Base-by-base conservation (phyloP, 2,888 invertebrate genomes). In the Cetonia aurata region DNA sequence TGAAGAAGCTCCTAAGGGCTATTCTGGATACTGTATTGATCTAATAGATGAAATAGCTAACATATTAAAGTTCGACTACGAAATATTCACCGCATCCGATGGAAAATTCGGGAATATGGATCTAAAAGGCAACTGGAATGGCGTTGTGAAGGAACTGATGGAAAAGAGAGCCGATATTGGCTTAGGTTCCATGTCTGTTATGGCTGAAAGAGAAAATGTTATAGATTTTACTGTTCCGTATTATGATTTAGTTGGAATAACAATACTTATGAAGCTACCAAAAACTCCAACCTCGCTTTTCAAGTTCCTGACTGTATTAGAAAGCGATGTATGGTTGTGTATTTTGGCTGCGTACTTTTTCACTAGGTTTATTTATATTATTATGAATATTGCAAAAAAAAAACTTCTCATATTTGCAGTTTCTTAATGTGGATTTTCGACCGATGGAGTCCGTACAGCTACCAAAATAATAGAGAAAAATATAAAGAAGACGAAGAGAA, bases 201-300 rank as follows among this genome's bases (percentile, higher is more conserved):
- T 98, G 96, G 98, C 98, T 0, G 98, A 98, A 80, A 87, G 99
- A 44, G 98, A 98, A 85, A 96, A 95, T 80, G 96, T 98, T 0
- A 96, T 99, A 1, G 99, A 99, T 85, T 99, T 98, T 83, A 99
- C 99, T 0, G 96, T 99, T 0, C 98, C 99, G 0, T 99, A 96
- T 83, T 99, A 99, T 84, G 99, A 99, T 86, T 88, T 98, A 75
- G 98, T 99, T 0, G 99, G 99, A 0, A 95, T 98, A 66, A 96
- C 97, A 0, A 98, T 99, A 75, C 88, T 99, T 82, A 98, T 98
- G 96, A 93, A 93, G 81, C 90, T 95, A 75, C 95, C 96, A 0
- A 92, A 92, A 77, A 92, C 94, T 0, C 93, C 94, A 31, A 96
- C 98, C 6, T 96, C 97, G 0, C 87, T 99, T 33, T 98, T 98